Evolutionary conservation across 2,888 invertebrate species (phyloP).

Genomic region (Ditula angustiorana): DNA sequence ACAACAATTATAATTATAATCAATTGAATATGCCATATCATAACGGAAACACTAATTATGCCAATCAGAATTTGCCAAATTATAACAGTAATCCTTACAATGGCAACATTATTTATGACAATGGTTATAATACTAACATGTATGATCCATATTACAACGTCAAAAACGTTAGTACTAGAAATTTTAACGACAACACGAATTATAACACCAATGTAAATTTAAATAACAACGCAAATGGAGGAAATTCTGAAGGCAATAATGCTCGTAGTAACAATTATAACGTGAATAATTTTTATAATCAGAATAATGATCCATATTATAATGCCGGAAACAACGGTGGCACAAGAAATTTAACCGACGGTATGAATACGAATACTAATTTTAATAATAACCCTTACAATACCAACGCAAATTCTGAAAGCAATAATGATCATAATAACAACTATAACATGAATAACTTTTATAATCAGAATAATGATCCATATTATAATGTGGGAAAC

Average conservation of each 20-base stretch:
- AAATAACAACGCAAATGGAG: background rate
- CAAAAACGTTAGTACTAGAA: background rate
- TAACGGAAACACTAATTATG: background rate
- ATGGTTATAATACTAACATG: conserved; percentile 10
- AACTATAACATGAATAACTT: background rate
- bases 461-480: too few relatives aligned
- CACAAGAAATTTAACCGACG: too few relatives aligned
- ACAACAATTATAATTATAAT: conserved; percentile 17
- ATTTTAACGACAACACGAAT: background rate
- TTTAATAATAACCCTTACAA: too few relatives aligned
- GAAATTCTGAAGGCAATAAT: background rate
- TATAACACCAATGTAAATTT: background rate
- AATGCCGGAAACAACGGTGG: too few relatives aligned
- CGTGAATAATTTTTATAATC: too few relatives aligned
- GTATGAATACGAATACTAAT: too few relatives aligned
- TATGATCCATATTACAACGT: conserved; percentile 34
- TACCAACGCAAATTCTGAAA: background rate
- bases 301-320: too few relatives aligned
- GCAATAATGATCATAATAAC: background rate
- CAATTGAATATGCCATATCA: conserved; percentile 24
- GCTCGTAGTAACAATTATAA: background rate
- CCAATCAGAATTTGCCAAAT: conserved; percentile 3
- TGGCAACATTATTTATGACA: conserved; percentile 11
- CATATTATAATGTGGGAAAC: too few relatives aligned
- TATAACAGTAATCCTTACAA: conserved; percentile 20